A percentile compares a stretch with the other conserved stretches of the same genome.
phyloP scores from a whole-genome alignment of 2,888 invertebrate genomes.

The Coelopa pilipes region DNA sequence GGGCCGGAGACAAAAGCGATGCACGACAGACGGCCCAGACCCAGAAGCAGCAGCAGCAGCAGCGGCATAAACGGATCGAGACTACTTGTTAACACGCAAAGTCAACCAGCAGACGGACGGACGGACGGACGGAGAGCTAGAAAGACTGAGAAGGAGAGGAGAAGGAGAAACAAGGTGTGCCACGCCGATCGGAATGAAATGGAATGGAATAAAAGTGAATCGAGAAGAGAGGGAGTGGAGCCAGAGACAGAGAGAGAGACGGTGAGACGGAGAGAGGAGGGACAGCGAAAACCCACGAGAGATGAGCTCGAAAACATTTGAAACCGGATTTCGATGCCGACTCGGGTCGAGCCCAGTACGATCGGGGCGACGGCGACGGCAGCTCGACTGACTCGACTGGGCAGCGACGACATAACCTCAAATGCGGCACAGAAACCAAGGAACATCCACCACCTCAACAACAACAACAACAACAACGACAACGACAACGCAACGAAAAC shows the following conservation, averaged over 20 bases:
- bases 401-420: constrained; percentile 13
- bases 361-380: not conserved
- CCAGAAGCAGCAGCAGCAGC: not conserved
- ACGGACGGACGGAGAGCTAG: constrained; percentile 1
- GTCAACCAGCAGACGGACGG: not conserved
- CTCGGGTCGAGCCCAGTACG: not conserved
- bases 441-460: not conserved
- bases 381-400: not conserved
- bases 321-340: not conserved
- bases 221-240: not conserved
- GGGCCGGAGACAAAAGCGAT: not conserved
- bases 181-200: constrained; percentile 20
- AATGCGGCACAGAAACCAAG: not conserved
- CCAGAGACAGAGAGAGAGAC: not conserved
- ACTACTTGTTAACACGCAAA: constrained; percentile 25
- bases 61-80: not conserved
- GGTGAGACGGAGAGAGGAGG: not conserved
- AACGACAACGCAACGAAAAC: too few relatives aligned
- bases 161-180: constrained; percentile 32
- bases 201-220: constrained; percentile 10
- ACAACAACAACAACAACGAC: not conserved
- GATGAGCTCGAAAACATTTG: constrained; percentile 1
- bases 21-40: not conserved
- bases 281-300: not conserved
- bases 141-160: not conserved